Evolutionary conservation across 2,113 vertebrate species (phyloP), one percentile per base, ranked within the genome.

Genomic region (Quiscalus mexicanus): DNA sequence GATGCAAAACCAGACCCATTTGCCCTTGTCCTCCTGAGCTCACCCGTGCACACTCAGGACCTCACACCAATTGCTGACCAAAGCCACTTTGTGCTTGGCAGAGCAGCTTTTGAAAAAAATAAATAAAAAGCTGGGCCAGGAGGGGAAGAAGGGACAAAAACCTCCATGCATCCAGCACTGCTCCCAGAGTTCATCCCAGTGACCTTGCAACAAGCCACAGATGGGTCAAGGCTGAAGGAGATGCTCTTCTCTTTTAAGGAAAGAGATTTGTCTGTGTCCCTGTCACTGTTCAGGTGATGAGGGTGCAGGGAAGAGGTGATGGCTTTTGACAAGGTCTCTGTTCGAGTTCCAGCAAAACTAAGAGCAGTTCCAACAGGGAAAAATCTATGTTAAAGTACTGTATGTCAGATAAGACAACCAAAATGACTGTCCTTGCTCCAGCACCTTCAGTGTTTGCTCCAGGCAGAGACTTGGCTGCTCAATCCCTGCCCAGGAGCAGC

Each of bases 51-150:
- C 69, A 11, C 24, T 23, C 45, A 37, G 16, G 21, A 68, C 39
- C 22, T 55, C 0, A 0, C 15, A 30, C 0, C 0, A 13, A 5
- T 4, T 16, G 20, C 81, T 39, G 64, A 25, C 3, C 33, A 25
- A 47, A 85, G 64, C 58, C 28, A 7, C 47, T 47, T 55, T 18
- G 56, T 52, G 35, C 7, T 47, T 82, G 49, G 11, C 33, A 8
- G 31, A 42, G 45, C 12, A 47, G 23, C 75, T 63, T 59, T 59
- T 24, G 16, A 30, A 31, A 60, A 20, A 20, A 37, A 6, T 12
- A 41, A 89, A 58, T 15, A 23, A 50, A 53, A 44, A 58, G 10
- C 20, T 31, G 31, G 22, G 71, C 25, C 35, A 33, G 12, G 17
- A 69, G 1, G 4, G 25, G 6, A 35, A 35, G 23, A 71, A 5